Conservation (phyloP, 2,113 vertebrate species). For the Furnarius figulus region DNA sequence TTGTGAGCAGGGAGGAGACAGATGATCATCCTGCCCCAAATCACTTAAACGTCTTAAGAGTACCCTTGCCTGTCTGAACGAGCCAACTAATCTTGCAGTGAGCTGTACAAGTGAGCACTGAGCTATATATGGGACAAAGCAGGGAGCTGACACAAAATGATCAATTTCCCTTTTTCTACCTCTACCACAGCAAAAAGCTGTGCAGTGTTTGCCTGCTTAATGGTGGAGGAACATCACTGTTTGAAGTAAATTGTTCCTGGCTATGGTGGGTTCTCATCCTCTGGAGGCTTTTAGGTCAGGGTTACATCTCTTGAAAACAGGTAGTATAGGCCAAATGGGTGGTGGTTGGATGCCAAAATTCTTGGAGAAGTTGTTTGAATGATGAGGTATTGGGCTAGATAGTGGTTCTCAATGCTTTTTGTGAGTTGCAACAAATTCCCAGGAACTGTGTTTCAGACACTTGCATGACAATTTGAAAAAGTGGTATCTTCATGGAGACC, state of each 20-base stretch:
- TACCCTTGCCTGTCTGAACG: slow-evolving; percentile 13
- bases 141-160: neutral
- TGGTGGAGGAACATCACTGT: neutral
- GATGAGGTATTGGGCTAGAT: neutral
- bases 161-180: neutral
- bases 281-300: neutral
- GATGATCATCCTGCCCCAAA: slow-evolving; percentile 57
- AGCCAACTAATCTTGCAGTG: slow-evolving; percentile 34
- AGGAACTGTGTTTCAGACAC: neutral
- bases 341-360: neutral
- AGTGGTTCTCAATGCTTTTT: neutral
- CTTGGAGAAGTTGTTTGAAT: neutral
- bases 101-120: neutral
- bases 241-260: neutral
- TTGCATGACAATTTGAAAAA: neutral
- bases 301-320: neutral
- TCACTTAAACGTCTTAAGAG: slow-evolving; percentile 59
- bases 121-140: neutral
- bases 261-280: neutral
- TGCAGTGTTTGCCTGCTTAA: neutral
- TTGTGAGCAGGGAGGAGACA: neutral
- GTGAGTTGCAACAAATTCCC: neutral
- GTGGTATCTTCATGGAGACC: neutral
- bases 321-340: neutral
- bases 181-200: neutral